Base-by-base conservation (phyloP, 2,888 invertebrate species). In the Frankliniella fusca region DNA sequence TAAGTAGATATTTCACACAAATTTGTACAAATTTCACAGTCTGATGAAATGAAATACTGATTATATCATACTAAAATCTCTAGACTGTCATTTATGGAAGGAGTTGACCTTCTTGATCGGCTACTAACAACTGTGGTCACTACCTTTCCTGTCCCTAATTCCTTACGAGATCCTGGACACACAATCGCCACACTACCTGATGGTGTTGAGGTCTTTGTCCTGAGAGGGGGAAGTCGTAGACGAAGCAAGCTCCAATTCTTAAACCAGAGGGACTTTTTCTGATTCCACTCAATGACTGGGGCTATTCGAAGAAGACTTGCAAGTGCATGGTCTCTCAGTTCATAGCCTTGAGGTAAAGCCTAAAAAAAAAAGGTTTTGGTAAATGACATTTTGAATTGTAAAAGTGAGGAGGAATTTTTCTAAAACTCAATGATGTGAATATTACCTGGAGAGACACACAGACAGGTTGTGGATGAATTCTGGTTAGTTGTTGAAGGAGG, bases 221-320 rank as follows among this genome's bases (percentile, higher is more conserved):
- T 23, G 3, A 76, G 70, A 27, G 70, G 70, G 12, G 70, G 70
- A 9, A 76, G 27, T 12, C 70, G 70, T 5, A 76, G 70, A 8
- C 70, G 70, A 9, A 76, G 70, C 70, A 76, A 23, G 27, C 70
- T 76, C 70, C 70, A 76, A 76, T 76, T 76, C 70, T 76, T 76
- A 10, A 76, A 76, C 70, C 70, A 76, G 8, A 76, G 12, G 12
- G 70, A 76, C 27, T 27, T 23, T 10, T 27, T 76, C 12, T 76
- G 70, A 27, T 76, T 23, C 70, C 70, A 76, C 12, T 76, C 70
- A 27, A 76, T 76, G 27, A 76, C 27, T 0, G 70, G 70, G n/a
- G 70, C 70, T 12, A 76, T 27, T 76, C 70, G 27, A n/a, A 76
- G 23, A 76, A 76, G 70, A 27, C 12, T 23, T 3, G 70, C 23